phyloP scores from a whole-genome alignment of 1,140 invertebrate genomes.

The Atta texana region DNA sequence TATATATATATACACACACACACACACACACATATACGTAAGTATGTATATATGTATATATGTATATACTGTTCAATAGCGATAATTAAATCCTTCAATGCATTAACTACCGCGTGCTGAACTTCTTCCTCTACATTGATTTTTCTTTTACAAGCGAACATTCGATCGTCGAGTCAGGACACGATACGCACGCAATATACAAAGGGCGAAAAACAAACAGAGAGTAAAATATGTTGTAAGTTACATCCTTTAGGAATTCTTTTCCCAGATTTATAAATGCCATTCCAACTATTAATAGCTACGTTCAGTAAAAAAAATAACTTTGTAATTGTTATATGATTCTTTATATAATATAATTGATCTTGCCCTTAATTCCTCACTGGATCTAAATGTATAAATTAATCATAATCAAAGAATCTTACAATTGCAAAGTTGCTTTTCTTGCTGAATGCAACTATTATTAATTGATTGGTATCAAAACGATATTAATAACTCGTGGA shows the following conservation, averaged over 20 bases:
- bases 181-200: not conserved
- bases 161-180: slow-evolving; percentile 21
- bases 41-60: not conserved
- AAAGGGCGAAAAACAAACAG: not conserved
- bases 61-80: slow-evolving; percentile 68
- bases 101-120: slow-evolving; percentile 63
- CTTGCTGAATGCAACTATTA: too few species aligned
- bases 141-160: slow-evolving; percentile 59
- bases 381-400: too few species aligned
- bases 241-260: not conserved
- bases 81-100: slow-evolving; percentile 70
- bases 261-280: not conserved
- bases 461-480: too few species aligned
- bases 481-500: too few species aligned
- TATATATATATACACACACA: not conserved
- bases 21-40: slow-evolving; percentile 57
- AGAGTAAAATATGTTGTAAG: not conserved
- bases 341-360: too few species aligned
- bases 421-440: too few species aligned
- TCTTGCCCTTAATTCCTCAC: too few species aligned
- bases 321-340: too few species aligned
- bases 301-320: too few species aligned
- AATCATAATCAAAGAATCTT: too few species aligned
- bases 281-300: not conserved
- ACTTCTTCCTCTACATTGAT: slow-evolving; percentile 22